Conservation (phyloP, 2,888 invertebrate genomes). For the Papilio elwesi region DNA sequence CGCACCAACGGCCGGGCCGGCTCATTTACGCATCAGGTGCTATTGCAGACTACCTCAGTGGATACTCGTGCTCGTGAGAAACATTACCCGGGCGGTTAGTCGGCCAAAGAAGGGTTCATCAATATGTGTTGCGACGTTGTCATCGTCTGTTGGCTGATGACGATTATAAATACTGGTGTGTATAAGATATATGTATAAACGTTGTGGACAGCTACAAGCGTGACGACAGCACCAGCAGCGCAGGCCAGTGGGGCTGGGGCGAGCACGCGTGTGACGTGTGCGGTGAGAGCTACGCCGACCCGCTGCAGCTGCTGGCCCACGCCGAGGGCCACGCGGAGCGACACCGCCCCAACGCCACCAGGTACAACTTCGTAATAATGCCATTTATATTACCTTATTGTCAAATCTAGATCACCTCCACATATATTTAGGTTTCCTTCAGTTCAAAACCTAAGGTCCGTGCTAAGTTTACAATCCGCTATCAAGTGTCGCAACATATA, state of each 20-base stretch:
- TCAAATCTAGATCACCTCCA: background rate
- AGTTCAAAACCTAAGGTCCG: too few relatives aligned
- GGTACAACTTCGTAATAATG: constrained; percentile 44
- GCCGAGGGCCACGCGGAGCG: constrained; percentile 90
- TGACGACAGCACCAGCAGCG: constrained; percentile 66
- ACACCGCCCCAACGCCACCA: constrained; percentile 73
- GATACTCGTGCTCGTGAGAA: too few relatives aligned
- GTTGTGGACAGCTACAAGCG: constrained; percentile 69
- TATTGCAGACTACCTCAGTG: too few relatives aligned
- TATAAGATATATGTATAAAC: background rate
- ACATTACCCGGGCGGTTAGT: too few relatives aligned
- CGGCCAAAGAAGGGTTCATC: too few relatives aligned
- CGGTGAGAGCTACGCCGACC: constrained; percentile 90
- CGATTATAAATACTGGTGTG: too few relatives aligned
- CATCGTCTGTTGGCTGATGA: too few relatives aligned
- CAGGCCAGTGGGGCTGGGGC: constrained; percentile 56
- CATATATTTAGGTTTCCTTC: constrained; percentile 57
- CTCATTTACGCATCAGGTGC: too few relatives aligned
- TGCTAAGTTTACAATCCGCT: too few relatives aligned
- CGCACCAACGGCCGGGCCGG: too few relatives aligned
- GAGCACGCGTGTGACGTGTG: constrained; percentile 91
- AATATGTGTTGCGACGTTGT: too few relatives aligned
- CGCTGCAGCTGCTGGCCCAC: constrained; percentile 90
- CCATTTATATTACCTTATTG: background rate
- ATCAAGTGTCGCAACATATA: too few relatives aligned